These are phyloP conservation scores for Nannoperca australis DNA, from an alignment of 2,797 vertebrate species.

Conservation along the genomic window DNA sequence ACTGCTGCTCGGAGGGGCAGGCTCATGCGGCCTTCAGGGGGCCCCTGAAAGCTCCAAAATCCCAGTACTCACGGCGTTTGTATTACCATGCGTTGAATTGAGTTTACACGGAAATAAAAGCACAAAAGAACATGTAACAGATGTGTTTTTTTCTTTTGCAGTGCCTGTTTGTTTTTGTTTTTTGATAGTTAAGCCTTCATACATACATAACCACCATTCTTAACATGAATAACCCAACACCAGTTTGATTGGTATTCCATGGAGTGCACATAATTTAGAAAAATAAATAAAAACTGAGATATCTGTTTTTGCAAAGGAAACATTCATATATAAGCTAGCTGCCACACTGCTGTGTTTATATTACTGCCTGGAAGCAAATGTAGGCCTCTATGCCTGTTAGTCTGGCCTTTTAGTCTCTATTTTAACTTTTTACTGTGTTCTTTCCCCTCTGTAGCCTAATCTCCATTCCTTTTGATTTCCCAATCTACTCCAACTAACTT, in stretches of 20 bases:
- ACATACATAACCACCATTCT: too few relatives aligned
- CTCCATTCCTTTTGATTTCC: background rate
- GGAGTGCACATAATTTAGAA: too few relatives aligned
- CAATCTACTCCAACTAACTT: background rate
- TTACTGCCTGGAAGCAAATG: background rate
- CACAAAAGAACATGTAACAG: background rate
- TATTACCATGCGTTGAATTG: accelerated
- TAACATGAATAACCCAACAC: too few relatives aligned
- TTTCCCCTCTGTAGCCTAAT: too few relatives aligned
- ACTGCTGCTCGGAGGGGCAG: constrained; percentile 51
- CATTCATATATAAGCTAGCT: too few relatives aligned
- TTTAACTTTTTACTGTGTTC: background rate
- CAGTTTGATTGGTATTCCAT: too few relatives aligned
- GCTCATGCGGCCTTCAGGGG: constrained; percentile 50
- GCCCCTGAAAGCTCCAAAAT: background rate
- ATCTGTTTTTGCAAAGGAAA: too few relatives aligned
- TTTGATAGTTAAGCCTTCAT: background rate
- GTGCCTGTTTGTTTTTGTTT: background rate
- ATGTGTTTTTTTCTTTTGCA: background rate
- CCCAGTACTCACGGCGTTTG: accelerated
- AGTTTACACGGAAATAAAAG: too few relatives aligned
- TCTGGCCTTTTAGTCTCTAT: background rate
- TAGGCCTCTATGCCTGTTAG: too few relatives aligned
- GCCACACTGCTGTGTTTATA: background rate
- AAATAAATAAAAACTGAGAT: too few relatives aligned